Conservation (phyloP, 1,140 invertebrate genomes). For the Papilio dardanus region DNA sequence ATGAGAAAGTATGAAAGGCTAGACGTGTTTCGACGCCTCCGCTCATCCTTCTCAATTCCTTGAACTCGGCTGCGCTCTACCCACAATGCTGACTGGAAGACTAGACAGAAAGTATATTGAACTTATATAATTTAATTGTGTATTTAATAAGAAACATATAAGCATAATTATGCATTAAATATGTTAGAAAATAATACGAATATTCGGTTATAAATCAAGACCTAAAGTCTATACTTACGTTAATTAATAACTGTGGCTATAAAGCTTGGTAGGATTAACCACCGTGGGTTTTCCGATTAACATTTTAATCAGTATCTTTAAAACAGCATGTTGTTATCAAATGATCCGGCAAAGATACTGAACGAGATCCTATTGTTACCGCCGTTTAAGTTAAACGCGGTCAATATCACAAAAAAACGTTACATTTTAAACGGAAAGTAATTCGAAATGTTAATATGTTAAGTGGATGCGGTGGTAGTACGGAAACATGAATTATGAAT, state of each 20-base stretch:
- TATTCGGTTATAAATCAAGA: too few species aligned
- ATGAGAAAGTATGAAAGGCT: neutral
- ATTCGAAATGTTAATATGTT: constrained; percentile 17
- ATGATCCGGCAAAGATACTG: too few species aligned
- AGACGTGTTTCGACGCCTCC: neutral
- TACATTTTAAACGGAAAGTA: constrained; percentile 5
- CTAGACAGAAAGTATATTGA: neutral
- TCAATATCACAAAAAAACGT: constrained; percentile 5
- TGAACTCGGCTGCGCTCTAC: neutral
- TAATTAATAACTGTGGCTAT: too few species aligned
- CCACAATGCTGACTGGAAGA: neutral
- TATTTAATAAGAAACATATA: too few species aligned
- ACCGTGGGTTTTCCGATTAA: too few species aligned
- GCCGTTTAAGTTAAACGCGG: neutral
- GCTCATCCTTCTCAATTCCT: neutral
- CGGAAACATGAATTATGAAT: constrained; percentile 24
- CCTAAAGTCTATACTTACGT: too few species aligned
- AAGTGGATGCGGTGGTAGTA: neutral
- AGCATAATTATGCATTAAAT: too few species aligned
- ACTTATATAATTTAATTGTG: neutral
- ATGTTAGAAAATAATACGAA: too few species aligned
- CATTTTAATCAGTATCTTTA: too few species aligned
- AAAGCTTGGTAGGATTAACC: too few species aligned
- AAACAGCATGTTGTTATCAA: too few species aligned
- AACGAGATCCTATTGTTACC: neutral